Conservation (phyloP, 2,113 vertebrate species). For the Peromyscus californicus region DNA sequence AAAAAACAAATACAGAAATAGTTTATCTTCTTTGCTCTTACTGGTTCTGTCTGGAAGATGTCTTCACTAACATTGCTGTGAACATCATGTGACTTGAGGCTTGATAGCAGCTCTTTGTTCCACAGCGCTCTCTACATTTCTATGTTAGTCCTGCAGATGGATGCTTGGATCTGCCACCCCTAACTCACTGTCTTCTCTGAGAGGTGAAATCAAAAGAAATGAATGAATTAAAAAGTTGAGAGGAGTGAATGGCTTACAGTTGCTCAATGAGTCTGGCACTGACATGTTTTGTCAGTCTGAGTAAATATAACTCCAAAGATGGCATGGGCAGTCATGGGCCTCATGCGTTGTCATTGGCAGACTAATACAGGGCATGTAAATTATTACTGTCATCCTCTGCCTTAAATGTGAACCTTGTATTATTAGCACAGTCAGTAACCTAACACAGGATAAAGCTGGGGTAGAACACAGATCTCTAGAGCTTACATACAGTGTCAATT, state of each 20-base stretch:
- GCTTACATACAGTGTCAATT: background rate
- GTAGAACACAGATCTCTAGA: background rate
- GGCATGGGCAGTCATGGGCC: accelerated
- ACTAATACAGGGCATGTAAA: background rate
- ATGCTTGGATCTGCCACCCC: background rate
- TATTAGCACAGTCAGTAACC: background rate
- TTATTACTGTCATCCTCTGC: no score
- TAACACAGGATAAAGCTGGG: background rate
- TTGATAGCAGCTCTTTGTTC: background rate
- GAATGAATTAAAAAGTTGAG: background rate
- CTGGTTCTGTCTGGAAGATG: background rate
- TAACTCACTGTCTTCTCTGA: background rate
- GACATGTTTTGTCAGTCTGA: background rate
- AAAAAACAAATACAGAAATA: background rate
- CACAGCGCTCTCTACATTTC: background rate
- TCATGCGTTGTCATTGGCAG: background rate
- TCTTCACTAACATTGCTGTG: background rate
- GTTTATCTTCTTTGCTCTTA: background rate
- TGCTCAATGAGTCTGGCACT: background rate
- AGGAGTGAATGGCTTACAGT: background rate
- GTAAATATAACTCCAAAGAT: background rate
- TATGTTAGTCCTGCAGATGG: background rate
- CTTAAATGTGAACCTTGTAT: background rate
- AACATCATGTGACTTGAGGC: background rate
- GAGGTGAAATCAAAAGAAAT: background rate